phyloP scores from a whole-genome alignment of 2,888 invertebrate species.

The Ochropacha duplaris region DNA sequence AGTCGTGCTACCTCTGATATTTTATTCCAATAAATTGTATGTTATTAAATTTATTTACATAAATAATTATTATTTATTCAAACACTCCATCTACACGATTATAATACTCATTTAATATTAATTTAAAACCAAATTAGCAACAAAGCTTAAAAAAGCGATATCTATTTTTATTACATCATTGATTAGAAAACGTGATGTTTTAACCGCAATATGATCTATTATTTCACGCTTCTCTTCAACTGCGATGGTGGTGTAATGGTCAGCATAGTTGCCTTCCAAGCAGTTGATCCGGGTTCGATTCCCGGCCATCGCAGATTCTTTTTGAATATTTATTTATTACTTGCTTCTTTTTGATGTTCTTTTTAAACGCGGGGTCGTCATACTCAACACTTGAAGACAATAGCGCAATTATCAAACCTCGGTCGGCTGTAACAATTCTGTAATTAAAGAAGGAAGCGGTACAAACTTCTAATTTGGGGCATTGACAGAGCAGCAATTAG shows the following conservation, averaged over 20 bases:
- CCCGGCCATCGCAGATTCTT: conserved; percentile 74
- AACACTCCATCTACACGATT: background rate
- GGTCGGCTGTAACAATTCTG: conserved; percentile 13
- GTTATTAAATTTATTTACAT: background rate
- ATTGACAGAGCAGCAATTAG: background rate
- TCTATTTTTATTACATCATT: background rate
- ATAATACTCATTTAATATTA: background rate
- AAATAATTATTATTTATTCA: background rate
- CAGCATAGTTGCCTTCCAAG: conserved; percentile 81
- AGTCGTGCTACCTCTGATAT: background rate
- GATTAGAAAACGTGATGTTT: background rate
- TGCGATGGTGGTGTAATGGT: conserved; percentile 81
- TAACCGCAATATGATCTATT: background rate
- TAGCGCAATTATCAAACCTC: conserved; percentile 24
- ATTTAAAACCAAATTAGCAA: background rate
- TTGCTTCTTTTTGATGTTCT: too few relatives aligned
- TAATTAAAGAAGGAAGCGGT: conserved; percentile 14
- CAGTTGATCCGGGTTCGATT: conserved; percentile 79
- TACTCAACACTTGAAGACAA: conserved; percentile 21
- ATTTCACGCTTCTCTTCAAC: conserved; percentile 7
- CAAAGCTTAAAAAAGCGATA: background rate
- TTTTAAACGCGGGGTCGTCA: conserved; percentile 21
- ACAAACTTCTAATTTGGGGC: background rate
- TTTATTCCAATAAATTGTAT: background rate
- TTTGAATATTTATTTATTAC: background rate